Percentiles rank a stretch among this genome's conserved stretches.
Evolutionary conservation across 2,797 vertebrate species (phyloP).

Genomic region (Semotilus atromaculatus): DNA sequence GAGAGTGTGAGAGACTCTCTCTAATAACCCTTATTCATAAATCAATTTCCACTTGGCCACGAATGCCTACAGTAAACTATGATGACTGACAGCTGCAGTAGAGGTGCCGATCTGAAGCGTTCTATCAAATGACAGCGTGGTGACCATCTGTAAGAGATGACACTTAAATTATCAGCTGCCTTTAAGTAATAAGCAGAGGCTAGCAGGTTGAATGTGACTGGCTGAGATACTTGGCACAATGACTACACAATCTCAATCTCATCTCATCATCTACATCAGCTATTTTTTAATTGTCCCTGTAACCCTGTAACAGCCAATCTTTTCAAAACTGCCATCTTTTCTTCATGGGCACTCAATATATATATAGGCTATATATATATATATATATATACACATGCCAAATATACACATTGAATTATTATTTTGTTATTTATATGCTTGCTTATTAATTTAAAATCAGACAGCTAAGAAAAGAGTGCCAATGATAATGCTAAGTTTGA

Average conservation of each 20-base stretch:
- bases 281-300: no score
- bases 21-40: conserved; percentile 76
- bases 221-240: not conserved
- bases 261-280: not conserved
- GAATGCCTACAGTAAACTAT: conserved; percentile 60
- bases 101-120: conserved; percentile 13
- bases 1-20: conserved; percentile 71
- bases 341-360: not conserved
- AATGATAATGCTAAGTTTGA: no score
- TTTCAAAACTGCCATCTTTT: no score
- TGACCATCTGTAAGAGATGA: conserved; percentile 12
- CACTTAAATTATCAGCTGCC: conserved; percentile 8
- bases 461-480: no score
- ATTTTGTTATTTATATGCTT: no score
- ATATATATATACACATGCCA: no score
- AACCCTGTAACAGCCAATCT: no score
- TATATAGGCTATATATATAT: no score
- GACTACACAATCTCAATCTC: not conserved
- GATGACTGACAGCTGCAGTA: conserved; percentile 34
- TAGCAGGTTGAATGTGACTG: not conserved
- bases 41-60: conserved; percentile 72
- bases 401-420: no score
- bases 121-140: conserved; percentile 5
- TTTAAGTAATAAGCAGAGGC: conserved; percentile 19
- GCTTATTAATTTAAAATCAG: no score